Percentiles rank a stretch among this genome's conserved stretches.
These are phyloP conservation scores for Marasmarcha lunaedactyla DNA, from an alignment of 2,888 invertebrate genomes.

Conservation along the genomic window DNA sequence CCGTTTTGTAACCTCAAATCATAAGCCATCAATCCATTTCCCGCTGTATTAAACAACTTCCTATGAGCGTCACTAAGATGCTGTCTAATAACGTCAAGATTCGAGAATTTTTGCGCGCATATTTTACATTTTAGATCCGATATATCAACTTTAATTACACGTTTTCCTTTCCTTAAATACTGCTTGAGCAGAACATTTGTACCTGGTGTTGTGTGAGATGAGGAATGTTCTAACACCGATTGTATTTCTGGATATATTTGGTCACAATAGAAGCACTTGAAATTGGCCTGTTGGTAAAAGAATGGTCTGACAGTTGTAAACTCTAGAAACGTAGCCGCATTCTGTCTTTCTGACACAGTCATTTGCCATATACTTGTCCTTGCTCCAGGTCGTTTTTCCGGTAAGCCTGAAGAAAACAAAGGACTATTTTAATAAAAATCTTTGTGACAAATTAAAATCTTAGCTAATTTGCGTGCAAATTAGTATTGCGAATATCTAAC, in stretches of 20 bases:
- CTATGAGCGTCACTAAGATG: constrained; percentile 40
- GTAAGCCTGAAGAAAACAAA: constrained; percentile 28
- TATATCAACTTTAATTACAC: constrained; percentile 57
- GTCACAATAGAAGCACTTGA: constrained; percentile 57
- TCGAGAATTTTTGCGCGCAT: constrained; percentile 45
- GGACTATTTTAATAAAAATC: constrained; percentile 13
- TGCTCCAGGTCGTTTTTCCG: constrained; percentile 29
- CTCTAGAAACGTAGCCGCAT: constrained; percentile 53
- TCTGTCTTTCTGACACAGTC: constrained; percentile 54
- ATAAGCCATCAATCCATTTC: constrained; percentile 55
- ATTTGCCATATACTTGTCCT: constrained; percentile 59
- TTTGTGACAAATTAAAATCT: constrained; percentile 5
- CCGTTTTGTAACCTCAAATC: constrained; percentile 38
- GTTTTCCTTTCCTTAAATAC: constrained; percentile 48
- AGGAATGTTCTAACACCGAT: constrained; percentile 38
- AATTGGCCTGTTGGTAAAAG: constrained; percentile 56
- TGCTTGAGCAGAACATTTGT: constrained; percentile 39
- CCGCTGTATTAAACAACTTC: constrained; percentile 52
- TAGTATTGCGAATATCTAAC: background rate
- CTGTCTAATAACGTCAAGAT: constrained; percentile 44
- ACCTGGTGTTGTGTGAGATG: constrained; percentile 35
- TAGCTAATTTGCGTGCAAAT: constrained; percentile 7
- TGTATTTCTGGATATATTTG: constrained; percentile 51
- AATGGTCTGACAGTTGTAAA: constrained; percentile 50
- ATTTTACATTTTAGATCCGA: constrained; percentile 46